Evolutionary conservation across 2,888 invertebrate genomes (phyloP), one percentile per base, ranked within the genome.

Genomic region (Xanthia togata): DNA sequence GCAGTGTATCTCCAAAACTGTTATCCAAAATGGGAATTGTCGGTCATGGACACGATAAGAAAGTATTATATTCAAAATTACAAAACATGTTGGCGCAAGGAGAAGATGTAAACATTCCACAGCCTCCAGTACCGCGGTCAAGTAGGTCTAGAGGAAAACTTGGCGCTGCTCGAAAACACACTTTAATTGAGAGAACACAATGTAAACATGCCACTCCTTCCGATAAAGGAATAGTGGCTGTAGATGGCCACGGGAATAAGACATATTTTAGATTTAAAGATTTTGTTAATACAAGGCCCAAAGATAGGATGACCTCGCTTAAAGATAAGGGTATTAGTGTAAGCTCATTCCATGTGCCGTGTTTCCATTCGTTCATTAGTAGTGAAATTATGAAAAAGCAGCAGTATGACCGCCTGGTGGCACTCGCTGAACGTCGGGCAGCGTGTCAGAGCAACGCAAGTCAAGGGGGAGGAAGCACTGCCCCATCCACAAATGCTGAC

Each of bases 301-400:
- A 90, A 26, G 89, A 94, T 41, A 91, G 96, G 60, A 44, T 94
- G 23, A 76, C 85, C 5, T 65, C 85, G 64, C 88, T 96, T 70
- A 86, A 88, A 59, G 77, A 89, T 4, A 93, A 92, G 73, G 96
- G 96, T 1, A 95, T 93, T 63, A 95, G 95, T 85, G 57, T 96
- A 31, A 96, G 95, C 82, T 93, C 95, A 5, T 96, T 95, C 85
- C 96, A 96, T 83, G 87, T 93, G 73, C 96, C 96, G 8, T 96
- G 96, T 87, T 94, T 96, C 78, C 89, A 91, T 80, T 96, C 96
- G 2, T 96, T 96, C 75, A 93, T 95, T 12, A 93, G 91, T 84
- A 83, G 88, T 38, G 95, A 95, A 86, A 77, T 91, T 70, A 90
- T 94, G 91, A 94, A 92, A 76, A 88, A 92, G 72, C 91, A 95